phyloP scores from a whole-genome alignment of 2,888 invertebrate species.

The Anoncus sp. region DNA sequence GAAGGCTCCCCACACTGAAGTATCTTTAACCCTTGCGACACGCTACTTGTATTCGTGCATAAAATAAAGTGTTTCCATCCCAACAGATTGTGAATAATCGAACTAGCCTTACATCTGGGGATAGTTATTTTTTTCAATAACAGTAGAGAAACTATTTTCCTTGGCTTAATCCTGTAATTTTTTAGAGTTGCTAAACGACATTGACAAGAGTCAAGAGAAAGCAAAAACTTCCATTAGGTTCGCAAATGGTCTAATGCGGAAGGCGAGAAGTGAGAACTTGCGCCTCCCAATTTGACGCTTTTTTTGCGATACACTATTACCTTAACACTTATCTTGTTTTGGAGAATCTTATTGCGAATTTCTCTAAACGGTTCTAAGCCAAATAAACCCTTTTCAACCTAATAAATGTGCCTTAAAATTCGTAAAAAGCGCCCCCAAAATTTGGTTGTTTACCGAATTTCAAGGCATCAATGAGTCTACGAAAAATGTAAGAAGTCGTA shows the following conservation, averaged over 20 bases:
- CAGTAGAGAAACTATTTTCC: neutral
- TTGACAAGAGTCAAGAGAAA: neutral
- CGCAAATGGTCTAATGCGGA: conserved; percentile 11
- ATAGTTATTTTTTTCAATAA: neutral
- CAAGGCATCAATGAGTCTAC: no score
- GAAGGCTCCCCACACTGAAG: conserved; percentile 7
- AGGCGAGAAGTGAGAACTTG: conserved; percentile 35
- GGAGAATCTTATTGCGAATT: neutral
- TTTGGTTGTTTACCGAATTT: no score
- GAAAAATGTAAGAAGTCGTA: no score
- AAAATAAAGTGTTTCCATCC: neutral
- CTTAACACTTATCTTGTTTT: conserved; percentile 4
- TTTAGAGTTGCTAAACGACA: neutral
- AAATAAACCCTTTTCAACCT: no score
- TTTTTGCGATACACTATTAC: neutral
- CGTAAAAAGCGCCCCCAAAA: no score
- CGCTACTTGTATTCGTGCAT: conserved; percentile 8
- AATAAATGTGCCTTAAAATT: no score
- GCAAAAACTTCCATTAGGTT: conserved; percentile 8
- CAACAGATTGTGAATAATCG: neutral
- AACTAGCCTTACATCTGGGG: neutral
- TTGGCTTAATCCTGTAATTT: neutral
- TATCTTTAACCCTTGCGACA: conserved; percentile 28
- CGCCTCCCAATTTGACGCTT: conserved; percentile 5
- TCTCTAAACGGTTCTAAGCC: neutral